Base-by-base conservation (phyloP, 2,888 invertebrate species). In the Tipula confusa region DNA sequence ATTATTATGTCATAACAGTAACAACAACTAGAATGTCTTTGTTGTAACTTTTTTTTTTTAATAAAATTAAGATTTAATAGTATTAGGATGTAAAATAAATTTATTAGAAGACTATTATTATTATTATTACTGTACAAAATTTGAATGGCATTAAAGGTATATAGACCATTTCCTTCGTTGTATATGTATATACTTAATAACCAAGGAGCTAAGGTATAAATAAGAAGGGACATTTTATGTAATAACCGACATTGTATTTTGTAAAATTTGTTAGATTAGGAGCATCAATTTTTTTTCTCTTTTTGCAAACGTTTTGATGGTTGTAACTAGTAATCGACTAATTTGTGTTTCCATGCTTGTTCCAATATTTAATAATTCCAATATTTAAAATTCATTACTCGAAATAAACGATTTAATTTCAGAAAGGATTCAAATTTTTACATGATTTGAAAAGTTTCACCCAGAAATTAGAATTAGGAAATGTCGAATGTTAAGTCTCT, bases 41-140 rank as follows among this genome's bases (percentile, higher is more conserved):
- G 64, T 64, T 64, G 64, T 64, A 64, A 64, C 2, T 24, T 24
- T 38, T 64, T 24, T 43, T 15, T 43, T 43, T 18, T 11, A 64
- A 64, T 64, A 64, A 64, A 64, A 64, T 64, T 64, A 64, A 64
- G 64, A 64, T 64, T 64, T 64, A 64, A 64, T 64, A 64, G 64
- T 64, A 64, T 64, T 64, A 64, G 64, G 64, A 64, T 64, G 13
- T 24, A n/a, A n/a, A 64, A 64, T 64, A 64, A 64, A 64, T 64
- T 64, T 64, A 64, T 64, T 24, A 64, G 24, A 64, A 64, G 64
- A 24, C 64, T 64, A 64, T 64, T 64, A 64, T 24, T 24, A 24
- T 24, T 64, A 2, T 64, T 24, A 24, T 64, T 64, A 24, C 24
- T 64, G 64, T 64, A 64, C 64, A 64, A 64, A 64, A 64, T 24